These are phyloP conservation scores for Cavia aperea DNA, from an alignment of 2,113 vertebrate genomes.

Conservation along the genomic window DNA sequence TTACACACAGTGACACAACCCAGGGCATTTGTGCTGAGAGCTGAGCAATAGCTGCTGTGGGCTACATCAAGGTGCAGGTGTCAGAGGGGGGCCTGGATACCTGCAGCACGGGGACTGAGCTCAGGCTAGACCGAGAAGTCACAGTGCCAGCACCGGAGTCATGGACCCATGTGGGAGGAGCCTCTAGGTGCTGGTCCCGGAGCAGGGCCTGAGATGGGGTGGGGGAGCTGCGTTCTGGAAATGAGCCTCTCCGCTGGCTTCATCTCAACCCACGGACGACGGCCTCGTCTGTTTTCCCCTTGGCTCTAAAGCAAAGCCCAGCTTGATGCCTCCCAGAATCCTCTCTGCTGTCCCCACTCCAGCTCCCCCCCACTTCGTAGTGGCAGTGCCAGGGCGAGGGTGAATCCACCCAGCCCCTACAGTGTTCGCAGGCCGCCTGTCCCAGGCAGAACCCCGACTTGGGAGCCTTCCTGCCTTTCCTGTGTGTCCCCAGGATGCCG, in stretches of 20 bases:
- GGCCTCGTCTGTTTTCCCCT: not conserved
- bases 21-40: not conserved
- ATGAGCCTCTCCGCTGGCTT: not conserved
- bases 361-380: not conserved
- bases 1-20: not conserved
- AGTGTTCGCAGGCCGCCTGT: not conserved
- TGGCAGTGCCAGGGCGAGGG: not conserved
- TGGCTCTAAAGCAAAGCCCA: not conserved
- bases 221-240: not conserved
- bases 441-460: conserved; percentile 47
- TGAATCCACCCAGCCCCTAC: not conserved
- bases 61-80: too few species aligned
- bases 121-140: not conserved
- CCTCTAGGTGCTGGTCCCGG: not conserved
- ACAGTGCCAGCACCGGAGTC: not conserved
- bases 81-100: not conserved
- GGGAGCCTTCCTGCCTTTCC: conserved; percentile 58
- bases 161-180: not conserved
- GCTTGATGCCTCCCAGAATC: not conserved
- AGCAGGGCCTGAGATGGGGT: not conserved
- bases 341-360: not conserved
- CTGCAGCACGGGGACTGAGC: not conserved
- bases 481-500: conserved; percentile 56
- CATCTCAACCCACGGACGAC: not conserved
- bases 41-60: too few species aligned